phyloP scores from a whole-genome alignment of 2,113 vertebrate species.

The Epinephelus lanceolatus region DNA sequence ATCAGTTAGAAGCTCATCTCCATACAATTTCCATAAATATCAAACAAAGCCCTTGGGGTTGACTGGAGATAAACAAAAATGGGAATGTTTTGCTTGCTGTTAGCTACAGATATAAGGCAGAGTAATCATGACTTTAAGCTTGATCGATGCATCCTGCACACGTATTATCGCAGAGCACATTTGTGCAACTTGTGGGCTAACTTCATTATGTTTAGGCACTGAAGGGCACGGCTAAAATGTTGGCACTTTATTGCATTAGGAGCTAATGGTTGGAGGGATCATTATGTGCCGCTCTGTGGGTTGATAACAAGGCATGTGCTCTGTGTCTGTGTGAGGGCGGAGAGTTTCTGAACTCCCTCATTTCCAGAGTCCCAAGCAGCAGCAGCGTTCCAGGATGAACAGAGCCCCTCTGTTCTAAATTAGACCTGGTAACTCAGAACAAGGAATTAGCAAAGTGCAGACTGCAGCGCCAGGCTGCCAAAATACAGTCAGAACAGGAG shows the following conservation, averaged over 20 bases:
- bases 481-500: conserved; percentile 43
- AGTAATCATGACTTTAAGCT: conserved; percentile 42
- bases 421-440: conserved; percentile 67
- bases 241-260: conserved; percentile 78
- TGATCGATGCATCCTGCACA: conserved; percentile 62
- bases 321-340: conserved; percentile 74
- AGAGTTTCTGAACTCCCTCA: conserved; percentile 73
- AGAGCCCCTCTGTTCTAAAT: conserved; percentile 80
- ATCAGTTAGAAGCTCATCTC: conserved; percentile 53
- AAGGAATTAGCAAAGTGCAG: conserved; percentile 66
- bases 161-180: conserved; percentile 64
- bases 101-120: conserved; percentile 36
- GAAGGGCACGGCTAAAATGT: conserved; percentile 75
- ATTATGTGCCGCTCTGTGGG: conserved; percentile 78
- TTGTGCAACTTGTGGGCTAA: conserved; percentile 72
- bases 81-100: conserved; percentile 46
- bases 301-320: conserved; percentile 80
- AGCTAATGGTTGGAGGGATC: conserved; percentile 77
- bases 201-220: conserved; percentile 69
- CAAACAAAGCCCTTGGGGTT: conserved; percentile 34
- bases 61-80: conserved; percentile 54
- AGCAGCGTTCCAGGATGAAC: conserved; percentile 75
- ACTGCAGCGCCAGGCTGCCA: conserved; percentile 45
- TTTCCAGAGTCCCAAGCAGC: conserved; percentile 81
- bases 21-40: conserved; percentile 64